phyloP scores from a whole-genome alignment of 2,888 invertebrate species.

The Aspidiotus rigidus region DNA sequence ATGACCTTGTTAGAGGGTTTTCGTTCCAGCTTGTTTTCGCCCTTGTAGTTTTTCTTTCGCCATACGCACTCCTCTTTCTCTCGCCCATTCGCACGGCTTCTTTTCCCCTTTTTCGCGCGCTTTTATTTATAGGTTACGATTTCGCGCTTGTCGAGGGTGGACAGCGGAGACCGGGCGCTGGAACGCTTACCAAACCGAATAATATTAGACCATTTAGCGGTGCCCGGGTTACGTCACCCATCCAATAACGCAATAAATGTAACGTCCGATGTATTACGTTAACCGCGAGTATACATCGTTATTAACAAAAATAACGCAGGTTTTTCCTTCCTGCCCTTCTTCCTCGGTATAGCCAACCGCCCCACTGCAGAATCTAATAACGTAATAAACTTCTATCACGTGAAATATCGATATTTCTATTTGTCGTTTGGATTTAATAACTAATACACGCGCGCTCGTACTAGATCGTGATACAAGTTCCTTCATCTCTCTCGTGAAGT shows the following conservation, averaged over 20 bases:
- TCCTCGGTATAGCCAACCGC: neutral
- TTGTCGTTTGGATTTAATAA: slow-evolving; percentile 5
- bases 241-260: slow-evolving; percentile 12
- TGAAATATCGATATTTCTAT: too few species aligned
- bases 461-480: neutral
- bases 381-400: too few species aligned
- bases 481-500: neutral
- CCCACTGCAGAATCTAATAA: neutral
- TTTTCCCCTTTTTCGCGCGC: slow-evolving; percentile 9
- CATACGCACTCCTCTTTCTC: neutral
- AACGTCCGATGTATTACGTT: slow-evolving; percentile 1
- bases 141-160: slow-evolving; percentile 13
- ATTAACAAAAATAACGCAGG: too few species aligned
- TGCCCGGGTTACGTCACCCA: slow-evolving; percentile 18
- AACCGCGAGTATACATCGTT: neutral
- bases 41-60: neutral
- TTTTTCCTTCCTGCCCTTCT: neutral
- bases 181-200: slow-evolving; percentile 10
- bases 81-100: neutral
- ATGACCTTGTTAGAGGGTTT: slow-evolving; percentile 30
- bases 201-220: slow-evolving; percentile 28
- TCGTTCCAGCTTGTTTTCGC: slow-evolving; percentile 25
- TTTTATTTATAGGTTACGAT: slow-evolving; percentile 3
- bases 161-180: neutral
- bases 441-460: neutral